These are phyloP conservation scores for Hiodon alosoides DNA, from an alignment of 2,113 vertebrate species.

Conservation along the genomic window DNA sequence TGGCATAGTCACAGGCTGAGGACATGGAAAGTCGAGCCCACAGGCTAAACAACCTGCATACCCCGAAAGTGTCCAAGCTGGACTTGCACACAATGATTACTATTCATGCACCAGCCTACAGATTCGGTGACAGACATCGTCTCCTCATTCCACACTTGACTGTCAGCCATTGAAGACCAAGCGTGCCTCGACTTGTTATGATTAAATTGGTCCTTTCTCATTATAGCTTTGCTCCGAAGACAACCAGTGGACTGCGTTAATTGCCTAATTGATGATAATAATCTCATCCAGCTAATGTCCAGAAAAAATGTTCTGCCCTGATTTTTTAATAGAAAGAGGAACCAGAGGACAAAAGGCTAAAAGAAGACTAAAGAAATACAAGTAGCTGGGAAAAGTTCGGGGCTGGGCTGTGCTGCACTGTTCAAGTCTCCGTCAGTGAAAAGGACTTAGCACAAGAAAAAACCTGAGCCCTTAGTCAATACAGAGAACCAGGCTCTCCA, in stretches of 20 bases:
- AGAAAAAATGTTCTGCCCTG: neutral
- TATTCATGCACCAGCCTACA: neutral
- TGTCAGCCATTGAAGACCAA: neutral
- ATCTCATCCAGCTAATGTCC: neutral
- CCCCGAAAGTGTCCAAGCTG: neutral
- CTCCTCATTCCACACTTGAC: neutral
- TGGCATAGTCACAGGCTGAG: neutral
- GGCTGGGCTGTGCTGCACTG: neutral
- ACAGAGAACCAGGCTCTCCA: too few relatives aligned
- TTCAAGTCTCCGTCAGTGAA: neutral
- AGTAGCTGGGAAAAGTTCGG: neutral
- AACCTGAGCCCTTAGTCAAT: neutral
- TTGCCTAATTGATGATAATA: neutral
- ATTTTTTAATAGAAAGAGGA: conserved; percentile 6
- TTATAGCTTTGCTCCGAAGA: neutral
- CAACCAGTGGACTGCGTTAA: neutral
- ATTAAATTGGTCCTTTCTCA: neutral
- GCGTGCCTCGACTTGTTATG: neutral
- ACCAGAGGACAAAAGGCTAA: conserved; percentile 17
- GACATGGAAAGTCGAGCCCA: neutral
- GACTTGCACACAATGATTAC: neutral
- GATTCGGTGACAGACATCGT: neutral
- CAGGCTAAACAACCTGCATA: neutral
- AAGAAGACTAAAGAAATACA: conserved; percentile 20
- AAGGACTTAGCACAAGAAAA: neutral